Conservation (phyloP, 2,797 vertebrate genomes). For the Hapalemur alaotrensis region DNA sequence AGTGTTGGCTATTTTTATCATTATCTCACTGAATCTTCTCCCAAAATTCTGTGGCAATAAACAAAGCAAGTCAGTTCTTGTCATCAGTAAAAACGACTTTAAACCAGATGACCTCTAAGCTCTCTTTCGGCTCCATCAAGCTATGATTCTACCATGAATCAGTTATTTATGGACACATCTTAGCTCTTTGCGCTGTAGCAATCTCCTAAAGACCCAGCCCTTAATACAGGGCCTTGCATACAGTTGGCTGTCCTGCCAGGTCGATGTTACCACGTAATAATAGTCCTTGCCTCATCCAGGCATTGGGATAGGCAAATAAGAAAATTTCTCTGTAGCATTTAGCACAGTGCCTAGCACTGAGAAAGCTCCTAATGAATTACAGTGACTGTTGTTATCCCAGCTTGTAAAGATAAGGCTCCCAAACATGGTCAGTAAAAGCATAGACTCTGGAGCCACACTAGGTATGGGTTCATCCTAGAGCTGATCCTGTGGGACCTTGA, state of each 20-base stretch:
- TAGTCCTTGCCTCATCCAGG: not conserved
- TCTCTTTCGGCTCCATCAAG: not conserved
- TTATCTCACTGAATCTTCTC: not conserved
- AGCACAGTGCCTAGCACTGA: not conserved
- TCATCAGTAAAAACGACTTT: not conserved
- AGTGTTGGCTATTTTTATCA: not conserved
- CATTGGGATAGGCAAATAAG: not conserved
- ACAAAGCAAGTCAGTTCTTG: constrained; percentile 35
- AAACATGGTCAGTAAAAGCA: not conserved
- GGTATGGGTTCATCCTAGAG: not conserved
- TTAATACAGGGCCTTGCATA: not conserved
- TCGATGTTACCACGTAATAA: not conserved
- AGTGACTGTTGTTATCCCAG: not conserved
- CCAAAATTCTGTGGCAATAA: not conserved
- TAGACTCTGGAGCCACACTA: not conserved
- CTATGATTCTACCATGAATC: constrained; percentile 28
- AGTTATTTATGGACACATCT: not conserved
- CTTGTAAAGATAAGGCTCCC: not conserved
- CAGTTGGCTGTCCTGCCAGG: not conserved
- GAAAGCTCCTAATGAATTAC: not conserved
- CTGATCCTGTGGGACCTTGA: not conserved
- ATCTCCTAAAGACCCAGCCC: not conserved
- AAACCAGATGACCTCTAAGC: constrained; percentile 15
- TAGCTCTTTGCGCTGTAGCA: not conserved
- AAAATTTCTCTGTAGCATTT: not conserved